These are phyloP conservation scores for Griposia aprilina DNA, from an alignment of 2,888 invertebrate genomes.

Conservation along the genomic window DNA sequence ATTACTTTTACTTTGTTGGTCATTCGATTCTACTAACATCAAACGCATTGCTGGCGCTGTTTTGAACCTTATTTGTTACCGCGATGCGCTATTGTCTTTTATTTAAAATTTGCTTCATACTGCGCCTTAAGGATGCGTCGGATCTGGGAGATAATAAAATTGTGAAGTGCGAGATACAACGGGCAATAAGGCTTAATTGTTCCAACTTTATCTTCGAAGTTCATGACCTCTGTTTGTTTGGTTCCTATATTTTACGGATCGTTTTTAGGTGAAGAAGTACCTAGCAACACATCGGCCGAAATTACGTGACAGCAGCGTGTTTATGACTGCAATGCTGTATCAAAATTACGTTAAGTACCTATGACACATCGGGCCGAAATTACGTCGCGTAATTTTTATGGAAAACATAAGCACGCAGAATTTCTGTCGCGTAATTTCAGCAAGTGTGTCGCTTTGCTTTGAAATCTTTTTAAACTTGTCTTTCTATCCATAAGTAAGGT, in stretches of 20 bases:
- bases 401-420: not conserved
- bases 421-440: not conserved
- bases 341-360: not conserved
- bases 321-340: not conserved
- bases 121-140: slow-evolving; percentile 5
- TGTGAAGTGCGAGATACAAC: slow-evolving; percentile 1
- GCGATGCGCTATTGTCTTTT: too few species aligned
- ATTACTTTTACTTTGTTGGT: too few species aligned
- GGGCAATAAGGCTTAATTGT: slow-evolving; percentile 6
- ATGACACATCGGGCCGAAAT: not conserved
- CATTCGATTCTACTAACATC: too few species aligned
- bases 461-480: not conserved
- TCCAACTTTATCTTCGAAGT: slow-evolving; percentile 15
- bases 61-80: too few species aligned
- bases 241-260: not conserved
- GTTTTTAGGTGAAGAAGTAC: not conserved
- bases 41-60: too few species aligned
- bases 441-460: too few species aligned
- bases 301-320: not conserved
- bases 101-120: too few species aligned
- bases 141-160: slow-evolving; percentile 23
- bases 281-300: not conserved
- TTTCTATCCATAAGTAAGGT: not conserved
- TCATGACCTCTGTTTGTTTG: not conserved
- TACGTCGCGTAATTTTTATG: not conserved